Conservation (phyloP, 2,113 vertebrate genomes). For the Pseudopodoces humilis region DNA sequence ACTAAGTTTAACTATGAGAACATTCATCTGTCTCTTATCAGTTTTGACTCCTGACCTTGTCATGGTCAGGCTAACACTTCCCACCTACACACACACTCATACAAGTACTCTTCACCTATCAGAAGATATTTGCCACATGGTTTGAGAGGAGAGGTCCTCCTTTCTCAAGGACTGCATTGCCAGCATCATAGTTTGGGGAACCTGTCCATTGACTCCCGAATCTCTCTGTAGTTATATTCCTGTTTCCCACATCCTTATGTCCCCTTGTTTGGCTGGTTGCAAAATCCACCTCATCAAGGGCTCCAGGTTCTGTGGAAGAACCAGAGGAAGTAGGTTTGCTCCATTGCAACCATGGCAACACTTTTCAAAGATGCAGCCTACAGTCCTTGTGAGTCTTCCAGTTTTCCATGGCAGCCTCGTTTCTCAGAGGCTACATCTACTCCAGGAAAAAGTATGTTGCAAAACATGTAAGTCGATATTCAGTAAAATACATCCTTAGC, state of each 20-base stretch:
- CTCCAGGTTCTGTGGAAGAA: constrained; percentile 4
- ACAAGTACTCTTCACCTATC: background rate
- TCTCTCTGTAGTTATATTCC: background rate
- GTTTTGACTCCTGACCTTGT: background rate
- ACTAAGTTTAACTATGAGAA: background rate
- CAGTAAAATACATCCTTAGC: background rate
- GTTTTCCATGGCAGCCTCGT: constrained; percentile 19
- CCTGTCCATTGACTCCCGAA: background rate
- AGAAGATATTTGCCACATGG: background rate
- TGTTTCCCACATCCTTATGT: background rate
- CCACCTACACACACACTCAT: background rate
- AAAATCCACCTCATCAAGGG: background rate
- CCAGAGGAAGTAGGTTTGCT: background rate
- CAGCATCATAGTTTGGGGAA: background rate
- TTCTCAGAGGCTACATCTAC: background rate
- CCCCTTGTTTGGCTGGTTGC: background rate
- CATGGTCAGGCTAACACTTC: background rate
- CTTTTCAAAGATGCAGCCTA: constrained; percentile 23
- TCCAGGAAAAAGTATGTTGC: background rate
- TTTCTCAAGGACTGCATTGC: background rate
- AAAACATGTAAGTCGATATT: background rate
- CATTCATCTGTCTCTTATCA: background rate
- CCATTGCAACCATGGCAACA: constrained; percentile 55
- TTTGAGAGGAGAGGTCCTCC: background rate
- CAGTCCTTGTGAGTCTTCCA: constrained; percentile 22